A percentile compares a stretch with the other conserved stretches of the same genome.
phyloP scores from a whole-genome alignment of 2,797 vertebrate species.

The Anguilla marmorata region DNA sequence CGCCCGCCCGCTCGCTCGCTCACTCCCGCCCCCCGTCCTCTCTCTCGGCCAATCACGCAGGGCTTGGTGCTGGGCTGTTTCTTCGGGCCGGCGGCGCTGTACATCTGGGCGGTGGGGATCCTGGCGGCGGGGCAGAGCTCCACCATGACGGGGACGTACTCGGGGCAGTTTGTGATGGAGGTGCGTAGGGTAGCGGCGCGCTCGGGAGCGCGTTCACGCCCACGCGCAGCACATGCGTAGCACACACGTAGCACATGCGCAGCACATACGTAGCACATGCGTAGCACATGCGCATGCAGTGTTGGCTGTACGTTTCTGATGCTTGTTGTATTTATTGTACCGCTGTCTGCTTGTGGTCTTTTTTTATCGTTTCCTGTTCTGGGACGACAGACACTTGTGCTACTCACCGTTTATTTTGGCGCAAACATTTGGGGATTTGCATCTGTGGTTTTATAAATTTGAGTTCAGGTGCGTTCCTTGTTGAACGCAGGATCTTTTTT shows the following conservation, averaged over 20 bases:
- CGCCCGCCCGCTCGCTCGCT: not conserved
- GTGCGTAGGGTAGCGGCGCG: conserved; percentile 57
- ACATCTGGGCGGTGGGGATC: conserved; percentile 96
- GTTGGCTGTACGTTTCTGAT: not conserved
- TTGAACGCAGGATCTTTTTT: too few relatives aligned
- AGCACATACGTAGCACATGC: not conserved
- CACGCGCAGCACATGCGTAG: too few relatives aligned
- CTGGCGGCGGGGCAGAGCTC: conserved; percentile 97
- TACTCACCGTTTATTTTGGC: too few relatives aligned
- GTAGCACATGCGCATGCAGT: not conserved
- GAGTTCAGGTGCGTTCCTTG: too few relatives aligned
- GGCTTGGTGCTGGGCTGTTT: conserved; percentile 86
- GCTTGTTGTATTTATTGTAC: not conserved
- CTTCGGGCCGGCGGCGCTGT: conserved; percentile 89
- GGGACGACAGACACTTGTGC: not conserved
- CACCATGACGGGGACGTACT: conserved; percentile 97
- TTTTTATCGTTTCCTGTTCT: not conserved
- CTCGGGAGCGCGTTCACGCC: too few relatives aligned
- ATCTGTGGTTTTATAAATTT: too few relatives aligned
- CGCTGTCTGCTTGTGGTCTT: too few relatives aligned
- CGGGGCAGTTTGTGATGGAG: conserved; percentile 98
- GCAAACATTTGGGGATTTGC: too few relatives aligned
- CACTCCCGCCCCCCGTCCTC: not conserved
- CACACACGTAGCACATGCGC: too few relatives aligned
- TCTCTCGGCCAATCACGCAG: conserved; percentile 52